phyloP scores from a whole-genome alignment of 2,888 invertebrate species.

The Meteorus cinctellus region DNA sequence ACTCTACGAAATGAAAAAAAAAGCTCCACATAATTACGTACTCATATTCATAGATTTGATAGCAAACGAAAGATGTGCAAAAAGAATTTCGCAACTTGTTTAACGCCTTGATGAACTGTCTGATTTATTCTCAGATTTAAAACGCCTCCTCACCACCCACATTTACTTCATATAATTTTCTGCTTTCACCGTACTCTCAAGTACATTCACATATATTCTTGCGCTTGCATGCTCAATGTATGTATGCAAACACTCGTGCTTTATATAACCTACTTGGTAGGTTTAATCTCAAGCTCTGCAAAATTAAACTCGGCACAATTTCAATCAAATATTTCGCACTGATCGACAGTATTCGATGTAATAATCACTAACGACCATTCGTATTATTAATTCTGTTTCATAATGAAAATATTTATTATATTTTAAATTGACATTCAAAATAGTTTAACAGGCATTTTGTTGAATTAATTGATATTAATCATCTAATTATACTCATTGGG shows the following conservation, averaged over 20 bases:
- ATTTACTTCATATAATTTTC: too few species aligned
- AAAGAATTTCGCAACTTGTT: constrained; percentile 31
- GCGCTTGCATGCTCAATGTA: not conserved
- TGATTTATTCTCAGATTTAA: constrained; percentile 36
- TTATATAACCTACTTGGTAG: constrained; percentile 12
- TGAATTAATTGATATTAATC: not conserved
- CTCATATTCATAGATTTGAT: too few species aligned
- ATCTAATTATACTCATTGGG: not conserved
- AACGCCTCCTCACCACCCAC: not conserved
- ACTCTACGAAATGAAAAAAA: too few species aligned
- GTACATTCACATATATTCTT: not conserved
- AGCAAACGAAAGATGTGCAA: not conserved
- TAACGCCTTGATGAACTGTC: constrained; percentile 30
- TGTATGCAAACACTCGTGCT: not conserved
- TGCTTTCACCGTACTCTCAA: not conserved
- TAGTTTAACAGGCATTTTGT: too few species aligned
- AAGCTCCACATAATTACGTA: too few species aligned
- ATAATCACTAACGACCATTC: not conserved
- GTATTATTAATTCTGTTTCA: too few species aligned
- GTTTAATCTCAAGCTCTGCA: constrained; percentile 42
- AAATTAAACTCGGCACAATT: constrained; percentile 35
- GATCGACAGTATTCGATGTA: not conserved
- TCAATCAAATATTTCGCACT: not conserved
- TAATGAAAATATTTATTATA: too few species aligned
- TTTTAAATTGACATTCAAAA: too few species aligned